Base-by-base conservation (phyloP, 1,140 invertebrate genomes). In the Nomia melanderi region DNA sequence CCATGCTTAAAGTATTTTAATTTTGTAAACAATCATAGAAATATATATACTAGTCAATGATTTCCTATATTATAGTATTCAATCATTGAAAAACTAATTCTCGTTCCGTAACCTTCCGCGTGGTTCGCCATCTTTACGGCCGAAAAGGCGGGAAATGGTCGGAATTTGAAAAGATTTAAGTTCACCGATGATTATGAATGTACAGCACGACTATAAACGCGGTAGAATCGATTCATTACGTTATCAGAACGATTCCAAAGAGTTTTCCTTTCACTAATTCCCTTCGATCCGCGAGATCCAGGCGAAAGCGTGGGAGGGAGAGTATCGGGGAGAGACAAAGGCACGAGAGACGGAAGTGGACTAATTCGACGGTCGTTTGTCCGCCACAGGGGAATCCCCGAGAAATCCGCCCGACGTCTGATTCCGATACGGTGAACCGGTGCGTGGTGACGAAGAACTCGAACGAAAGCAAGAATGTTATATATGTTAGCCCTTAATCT, bases 341-440 rank as follows among this genome's bases (percentile, higher is more conserved):
- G 33, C 20, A n/a, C n/a, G 59, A 50, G 47, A 50, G 47, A n/a
- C 59, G 20, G 36, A 62, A 33, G 59, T 75, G 65, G 63, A 83
- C 67, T 74, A 78, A 83, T 81, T 33, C 31, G 39, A 71, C 36
- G 53, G 71, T 59, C 72, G 63, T 76, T 69, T 81, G 71, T 83
- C 79, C 67, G 71, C 57, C 67, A 67, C 73, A 81, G 82, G 82
- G 67, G 66, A 57, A 74, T 83, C 78, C 33, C 69, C 83, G 78
- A 83, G 81, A 83, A 81, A 83, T 83, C 78, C 63, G 50, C 77
- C 82, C 72, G 85, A 85, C 83, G 80, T 84, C 82, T 83, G 79
- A 77, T 88, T 81, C 78, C 78, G 79, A 86, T 71, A 87, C 79
- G 85, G 81, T 87, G 77, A 83, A 85, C 79, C 77, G 75, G 73